Conservation (phyloP, 2,888 invertebrate genomes). For the Trypoxylon attenuatum region DNA sequence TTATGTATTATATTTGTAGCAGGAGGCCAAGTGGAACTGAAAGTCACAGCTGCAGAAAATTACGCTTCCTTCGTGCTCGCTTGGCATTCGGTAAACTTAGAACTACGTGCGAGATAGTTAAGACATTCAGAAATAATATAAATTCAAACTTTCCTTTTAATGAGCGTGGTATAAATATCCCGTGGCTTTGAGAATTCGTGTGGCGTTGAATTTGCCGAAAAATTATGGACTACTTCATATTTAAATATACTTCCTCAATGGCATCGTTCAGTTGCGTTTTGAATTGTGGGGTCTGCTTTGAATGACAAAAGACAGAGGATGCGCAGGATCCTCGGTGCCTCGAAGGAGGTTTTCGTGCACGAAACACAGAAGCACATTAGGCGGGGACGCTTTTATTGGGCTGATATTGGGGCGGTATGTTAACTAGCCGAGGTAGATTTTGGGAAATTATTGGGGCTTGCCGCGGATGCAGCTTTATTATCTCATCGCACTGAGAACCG, state of each 20-base stretch:
- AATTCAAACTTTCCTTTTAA: background rate
- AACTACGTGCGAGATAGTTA: slow-evolving; percentile 3
- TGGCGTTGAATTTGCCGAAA: background rate
- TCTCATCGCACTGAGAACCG: slow-evolving; percentile 52
- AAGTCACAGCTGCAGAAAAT: slow-evolving; percentile 27
- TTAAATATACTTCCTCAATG: background rate
- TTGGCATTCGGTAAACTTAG: slow-evolving; percentile 1
- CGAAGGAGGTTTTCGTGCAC: too few relatives aligned
- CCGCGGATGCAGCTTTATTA: slow-evolving; percentile 54
- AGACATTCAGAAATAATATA: background rate
- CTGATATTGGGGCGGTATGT: slow-evolving; percentile 17
- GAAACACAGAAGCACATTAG: background rate
- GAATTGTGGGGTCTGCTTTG: too few relatives aligned
- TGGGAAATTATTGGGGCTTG: slow-evolving; percentile 46
- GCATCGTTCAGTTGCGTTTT: slow-evolving; percentile 8
- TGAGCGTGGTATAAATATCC: background rate
- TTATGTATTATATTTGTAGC: slow-evolving; percentile 5
- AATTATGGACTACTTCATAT: too few relatives aligned
- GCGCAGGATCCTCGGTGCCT: too few relatives aligned
- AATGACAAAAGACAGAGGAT: too few relatives aligned
- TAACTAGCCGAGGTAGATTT: slow-evolving; percentile 43
- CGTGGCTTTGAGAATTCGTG: background rate
- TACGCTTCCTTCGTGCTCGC: slow-evolving; percentile 5
- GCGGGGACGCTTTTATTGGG: slow-evolving; percentile 12
- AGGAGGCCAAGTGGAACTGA: slow-evolving; percentile 10